Evolutionary conservation across 2,888 invertebrate species (phyloP).

Genomic region (Lasioglossum lativentre): DNA sequence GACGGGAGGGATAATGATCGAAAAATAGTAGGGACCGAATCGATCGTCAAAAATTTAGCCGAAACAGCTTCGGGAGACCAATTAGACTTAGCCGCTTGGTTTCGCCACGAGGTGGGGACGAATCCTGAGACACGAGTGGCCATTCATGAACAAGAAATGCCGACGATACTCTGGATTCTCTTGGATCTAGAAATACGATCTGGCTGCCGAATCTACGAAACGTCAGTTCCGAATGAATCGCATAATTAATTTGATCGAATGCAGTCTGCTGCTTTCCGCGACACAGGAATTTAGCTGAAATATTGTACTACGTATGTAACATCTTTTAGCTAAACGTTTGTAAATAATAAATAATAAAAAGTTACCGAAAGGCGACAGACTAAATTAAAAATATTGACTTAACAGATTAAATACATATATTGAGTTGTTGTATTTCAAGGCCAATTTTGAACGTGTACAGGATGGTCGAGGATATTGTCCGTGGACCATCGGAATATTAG

Average conservation of each 20-base stretch:
- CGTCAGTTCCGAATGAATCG: conserved; percentile 29
- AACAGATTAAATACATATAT: not conserved
- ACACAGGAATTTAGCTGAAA: not conserved
- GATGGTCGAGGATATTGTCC: not conserved
- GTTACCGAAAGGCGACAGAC: not conserved
- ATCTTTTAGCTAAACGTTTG: no score
- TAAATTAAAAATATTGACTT: not conserved
- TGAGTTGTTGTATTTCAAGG: not conserved
- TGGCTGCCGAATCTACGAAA: conserved; percentile 52
- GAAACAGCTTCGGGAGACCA: conserved; percentile 60
- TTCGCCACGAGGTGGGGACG: conserved; percentile 49
- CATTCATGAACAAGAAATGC: conserved; percentile 77
- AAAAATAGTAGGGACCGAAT: conserved; percentile 74
- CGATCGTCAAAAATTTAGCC: conserved; percentile 56
- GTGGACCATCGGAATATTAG: not conserved
- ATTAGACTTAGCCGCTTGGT: conserved; percentile 70
- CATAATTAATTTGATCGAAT: not conserved
- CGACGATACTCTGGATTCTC: conserved; percentile 64
- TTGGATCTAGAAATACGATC: conserved; percentile 50
- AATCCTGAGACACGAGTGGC: conserved; percentile 80
- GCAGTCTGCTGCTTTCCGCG: no score
- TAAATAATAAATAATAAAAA: not conserved
- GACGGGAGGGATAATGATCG: conserved; percentile 74
- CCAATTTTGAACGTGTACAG: not conserved
- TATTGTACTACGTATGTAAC: not conserved